Percentiles rank a stretch among this genome's conserved stretches.
These are phyloP conservation scores for Oenanthe oenanthe DNA, from an alignment of 2,113 vertebrate genomes.

Conservation along the genomic window DNA sequence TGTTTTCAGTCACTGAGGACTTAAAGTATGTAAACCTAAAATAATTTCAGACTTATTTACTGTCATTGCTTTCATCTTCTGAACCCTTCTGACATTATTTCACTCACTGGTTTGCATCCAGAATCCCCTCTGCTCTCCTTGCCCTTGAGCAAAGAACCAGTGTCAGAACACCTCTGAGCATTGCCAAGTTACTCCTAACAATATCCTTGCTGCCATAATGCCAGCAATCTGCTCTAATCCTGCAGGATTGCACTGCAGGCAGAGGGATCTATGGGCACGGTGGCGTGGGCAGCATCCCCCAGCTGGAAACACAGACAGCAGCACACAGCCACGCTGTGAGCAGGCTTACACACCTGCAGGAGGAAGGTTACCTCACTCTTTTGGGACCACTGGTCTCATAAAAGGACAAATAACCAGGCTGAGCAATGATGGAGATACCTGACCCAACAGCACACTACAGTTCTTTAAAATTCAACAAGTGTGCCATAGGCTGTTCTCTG, in stretches of 20 bases:
- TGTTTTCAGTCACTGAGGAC: conserved; percentile 73
- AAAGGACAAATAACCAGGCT: neutral
- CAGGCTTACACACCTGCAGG: neutral
- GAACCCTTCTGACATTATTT: conserved; percentile 71
- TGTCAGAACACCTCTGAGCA: conserved; percentile 68
- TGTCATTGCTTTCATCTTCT: conserved; percentile 64
- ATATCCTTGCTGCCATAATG: conserved; percentile 74
- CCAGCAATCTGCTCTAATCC: conserved; percentile 77
- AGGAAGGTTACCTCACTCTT: neutral
- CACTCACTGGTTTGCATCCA: conserved; percentile 58
- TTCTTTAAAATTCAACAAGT: neutral
- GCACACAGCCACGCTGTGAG: neutral
- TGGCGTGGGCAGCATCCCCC: neutral
- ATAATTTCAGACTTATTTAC: conserved; percentile 72
- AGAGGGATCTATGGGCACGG: neutral
- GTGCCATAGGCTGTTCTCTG: neutral
- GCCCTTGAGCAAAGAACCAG: conserved; percentile 77
- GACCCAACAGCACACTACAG: neutral
- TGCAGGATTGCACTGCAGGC: conserved; percentile 56
- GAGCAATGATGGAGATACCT: neutral
- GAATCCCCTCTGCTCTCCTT: conserved; percentile 70
- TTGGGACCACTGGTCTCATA: neutral
- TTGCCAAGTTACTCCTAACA: conserved; percentile 78
- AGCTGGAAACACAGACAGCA: neutral
- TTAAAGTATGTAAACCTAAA: conserved; percentile 75